Percentiles rank a stretch among this genome's conserved stretches.
Evolutionary conservation across 2,113 vertebrate genomes (phyloP).

Genomic region (Salminus brasiliensis): DNA sequence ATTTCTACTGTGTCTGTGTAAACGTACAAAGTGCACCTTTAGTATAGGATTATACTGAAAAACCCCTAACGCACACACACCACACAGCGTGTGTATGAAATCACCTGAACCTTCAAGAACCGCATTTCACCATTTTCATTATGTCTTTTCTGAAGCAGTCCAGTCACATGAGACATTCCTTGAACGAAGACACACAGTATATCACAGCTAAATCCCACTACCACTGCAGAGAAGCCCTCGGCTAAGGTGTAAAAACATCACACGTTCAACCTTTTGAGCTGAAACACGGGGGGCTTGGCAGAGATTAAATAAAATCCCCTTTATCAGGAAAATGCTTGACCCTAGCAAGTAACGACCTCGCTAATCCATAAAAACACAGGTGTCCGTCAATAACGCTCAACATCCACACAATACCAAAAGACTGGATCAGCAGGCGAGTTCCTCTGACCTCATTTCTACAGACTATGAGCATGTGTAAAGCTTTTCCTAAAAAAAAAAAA

Average conservation of each 20-base stretch:
- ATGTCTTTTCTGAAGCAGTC: no score
- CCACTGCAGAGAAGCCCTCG: neutral
- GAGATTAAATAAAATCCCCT: neutral
- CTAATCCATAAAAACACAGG: neutral
- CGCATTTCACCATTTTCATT: no score
- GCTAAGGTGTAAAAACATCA: neutral
- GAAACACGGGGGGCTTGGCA: neutral
- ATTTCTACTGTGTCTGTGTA: no score
- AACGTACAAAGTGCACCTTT: no score
- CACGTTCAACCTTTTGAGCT: neutral
- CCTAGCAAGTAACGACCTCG: neutral
- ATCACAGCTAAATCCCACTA: no score
- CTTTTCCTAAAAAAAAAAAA: neutral
- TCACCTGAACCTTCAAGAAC: no score
- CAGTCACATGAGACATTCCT: no score
- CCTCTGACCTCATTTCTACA: neutral
- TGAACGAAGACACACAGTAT: no score
- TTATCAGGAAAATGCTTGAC: neutral
- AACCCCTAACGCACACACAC: no score
- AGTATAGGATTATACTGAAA: no score
- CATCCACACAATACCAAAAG: no score
- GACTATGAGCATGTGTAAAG: neutral
- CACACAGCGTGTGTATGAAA: no score
- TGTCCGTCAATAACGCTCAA: neutral
- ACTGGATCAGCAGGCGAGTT: neutral